Base-by-base conservation (phyloP, 2,113 vertebrate species). In the Dipodomys ordii region DNA sequence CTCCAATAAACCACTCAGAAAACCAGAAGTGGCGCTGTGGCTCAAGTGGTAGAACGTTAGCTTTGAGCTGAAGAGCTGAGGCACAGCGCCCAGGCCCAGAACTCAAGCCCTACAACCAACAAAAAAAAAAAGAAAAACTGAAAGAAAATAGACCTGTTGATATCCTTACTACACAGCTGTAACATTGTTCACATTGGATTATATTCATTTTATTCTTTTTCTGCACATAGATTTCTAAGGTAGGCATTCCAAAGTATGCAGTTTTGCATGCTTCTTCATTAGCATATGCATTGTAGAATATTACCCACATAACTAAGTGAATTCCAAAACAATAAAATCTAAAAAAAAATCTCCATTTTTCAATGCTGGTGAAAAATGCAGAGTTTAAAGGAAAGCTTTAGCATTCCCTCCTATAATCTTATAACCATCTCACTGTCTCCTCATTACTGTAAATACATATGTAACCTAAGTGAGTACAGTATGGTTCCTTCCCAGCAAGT, bases 291-390 rank as follows among this genome's bases (percentile, higher is more conserved):
- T 76, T 53, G 39, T 20, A 83, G 19, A 89, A 79, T 12, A 93
- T 57, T 72, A 39, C 25, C 22, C 39, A 28, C 65, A 32, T 71
- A 46, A 83, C 86, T 39, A 87, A 44, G 19, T 65, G 71, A 57
- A 49, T 23, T 87, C 77, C n/a, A 87, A 93, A 92, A 92, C 62
- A 85, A 82, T 65, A 80, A 89, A 68, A 87, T 68, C 22, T 92
- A 53, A 88, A 76, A 85, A 39, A 39, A 39, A 4, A 0, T n/a
- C n/a, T 20, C 32, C 20, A 9, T 83, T 72, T 62, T 77, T 3
- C 57, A 57, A 68, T 73, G 74, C 7, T 87, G 35, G 35, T 49
- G 12, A 88, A 71, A 71, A 72, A 64, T 71, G 22, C 15, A 35
- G 22, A 74, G 53, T 28, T 88, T 91, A 85, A 32, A 62, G 53